Percentiles rank a stretch among this genome's conserved stretches.
These are phyloP conservation scores for Arenicola marina DNA, from an alignment of 2,888 invertebrate species.

Conservation along the genomic window DNA sequence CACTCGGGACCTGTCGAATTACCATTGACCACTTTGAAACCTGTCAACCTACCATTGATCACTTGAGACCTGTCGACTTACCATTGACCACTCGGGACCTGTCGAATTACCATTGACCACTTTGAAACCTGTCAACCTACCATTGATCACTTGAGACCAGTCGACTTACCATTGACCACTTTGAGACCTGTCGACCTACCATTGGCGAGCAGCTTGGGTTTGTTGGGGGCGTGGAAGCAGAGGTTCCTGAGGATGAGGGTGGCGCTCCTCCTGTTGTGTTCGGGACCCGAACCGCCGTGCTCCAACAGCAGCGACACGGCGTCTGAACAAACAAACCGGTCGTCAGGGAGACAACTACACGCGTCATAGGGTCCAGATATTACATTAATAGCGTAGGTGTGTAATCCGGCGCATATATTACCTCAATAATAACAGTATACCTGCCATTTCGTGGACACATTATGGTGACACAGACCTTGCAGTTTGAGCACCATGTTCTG, in stretches of 20 bases:
- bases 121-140: too few relatives aligned
- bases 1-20: too few relatives aligned
- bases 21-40: too few relatives aligned
- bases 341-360: background rate
- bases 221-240: slow-evolving; percentile 54
- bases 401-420: background rate
- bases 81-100: too few relatives aligned
- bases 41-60: too few relatives aligned
- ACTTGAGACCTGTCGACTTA: too few relatives aligned
- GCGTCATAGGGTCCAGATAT: too few relatives aligned
- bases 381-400: background rate
- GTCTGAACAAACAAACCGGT: slow-evolving; percentile 38
- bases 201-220: slow-evolving; percentile 54
- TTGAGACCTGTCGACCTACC: too few relatives aligned
- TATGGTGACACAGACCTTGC: slow-evolving; percentile 39
- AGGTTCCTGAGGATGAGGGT: slow-evolving; percentile 52
- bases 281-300: slow-evolving; percentile 40
- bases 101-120: too few relatives aligned
- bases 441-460: background rate
- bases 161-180: too few relatives aligned
- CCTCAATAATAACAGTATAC: background rate
- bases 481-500: slow-evolving; percentile 57
- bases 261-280: slow-evolving; percentile 40
- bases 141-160: too few relatives aligned
- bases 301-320: slow-evolving; percentile 49